Evolutionary conservation across 2,113 vertebrate species (phyloP).

Genomic region (Benitochromis conjunctus): DNA sequence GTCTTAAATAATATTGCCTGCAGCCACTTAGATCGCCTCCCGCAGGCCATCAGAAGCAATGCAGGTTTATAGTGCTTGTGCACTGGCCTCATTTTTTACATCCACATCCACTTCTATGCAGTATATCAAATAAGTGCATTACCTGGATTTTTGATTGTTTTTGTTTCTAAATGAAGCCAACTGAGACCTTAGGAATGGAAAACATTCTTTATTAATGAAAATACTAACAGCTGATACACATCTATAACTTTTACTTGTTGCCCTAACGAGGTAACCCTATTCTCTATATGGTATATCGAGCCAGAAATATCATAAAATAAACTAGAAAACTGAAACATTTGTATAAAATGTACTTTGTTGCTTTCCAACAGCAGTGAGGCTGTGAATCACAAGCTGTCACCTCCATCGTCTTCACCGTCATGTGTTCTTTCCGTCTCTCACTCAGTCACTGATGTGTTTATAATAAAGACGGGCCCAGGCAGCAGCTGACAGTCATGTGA

Average conservation of each 20-base stretch:
- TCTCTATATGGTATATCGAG: neutral
- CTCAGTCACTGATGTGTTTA: neutral
- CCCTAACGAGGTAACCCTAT: neutral
- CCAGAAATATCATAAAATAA: neutral
- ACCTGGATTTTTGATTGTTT: neutral
- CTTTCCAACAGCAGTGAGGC: neutral
- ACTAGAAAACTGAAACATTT: neutral
- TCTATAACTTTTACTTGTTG: neutral
- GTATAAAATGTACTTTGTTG: neutral
- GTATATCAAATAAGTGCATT: neutral
- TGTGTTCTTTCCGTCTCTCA: constrained; percentile 25
- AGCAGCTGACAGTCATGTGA: constrained; percentile 42
- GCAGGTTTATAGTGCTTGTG: neutral
- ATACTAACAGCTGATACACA: neutral
- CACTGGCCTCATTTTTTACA: neutral
- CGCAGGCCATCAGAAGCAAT: neutral
- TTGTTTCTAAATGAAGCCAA: neutral
- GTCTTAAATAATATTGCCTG: neutral
- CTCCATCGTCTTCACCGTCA: constrained; percentile 3
- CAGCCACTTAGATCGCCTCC: neutral
- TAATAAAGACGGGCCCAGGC: neutral
- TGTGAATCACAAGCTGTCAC: constrained; percentile 26
- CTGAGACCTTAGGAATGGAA: neutral
- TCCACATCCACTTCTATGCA: neutral
- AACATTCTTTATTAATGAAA: neutral